A percentile compares a stretch with the other conserved stretches of the same genome.
Evolutionary conservation across 2,888 invertebrate genomes (phyloP).

Genomic region (Gandaritis pyraliata): DNA sequence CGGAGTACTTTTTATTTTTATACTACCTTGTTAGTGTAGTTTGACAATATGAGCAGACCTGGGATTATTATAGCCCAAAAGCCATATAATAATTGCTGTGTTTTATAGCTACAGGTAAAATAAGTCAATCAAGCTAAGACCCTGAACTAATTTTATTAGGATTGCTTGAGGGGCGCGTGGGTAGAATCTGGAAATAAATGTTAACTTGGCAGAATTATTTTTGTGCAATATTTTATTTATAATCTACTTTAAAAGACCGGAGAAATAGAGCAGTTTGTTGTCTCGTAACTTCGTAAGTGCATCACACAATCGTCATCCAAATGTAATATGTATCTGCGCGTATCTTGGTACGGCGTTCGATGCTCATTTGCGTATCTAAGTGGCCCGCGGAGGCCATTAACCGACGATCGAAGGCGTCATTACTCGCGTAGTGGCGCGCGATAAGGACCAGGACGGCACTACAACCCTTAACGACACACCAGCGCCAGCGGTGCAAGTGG

Average conservation of each 20-base stretch:
- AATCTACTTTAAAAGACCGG: neutral
- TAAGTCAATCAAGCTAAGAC: too few species aligned
- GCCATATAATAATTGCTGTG: too few species aligned
- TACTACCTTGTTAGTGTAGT: slow-evolving; percentile 22
- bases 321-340: slow-evolving; percentile 54
- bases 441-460: slow-evolving; percentile 72
- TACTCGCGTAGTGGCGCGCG: slow-evolving; percentile 76
- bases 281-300: slow-evolving; percentile 21
- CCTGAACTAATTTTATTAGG: too few species aligned
- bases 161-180: too few species aligned
- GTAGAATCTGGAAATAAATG: too few species aligned
- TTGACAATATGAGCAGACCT: slow-evolving; percentile 11
- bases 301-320: slow-evolving; percentile 49
- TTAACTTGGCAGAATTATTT: too few species aligned
- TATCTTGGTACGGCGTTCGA: slow-evolving; percentile 64
- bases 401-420: slow-evolving; percentile 80
- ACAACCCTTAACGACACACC: slow-evolving; percentile 71
- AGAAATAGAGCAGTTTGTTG: slow-evolving; percentile 15
- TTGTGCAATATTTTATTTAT: too few species aligned
- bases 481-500: slow-evolving; percentile 67
- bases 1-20: slow-evolving; percentile 33
- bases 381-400: slow-evolving; percentile 81
- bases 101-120: too few species aligned
- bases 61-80: slow-evolving; percentile 4
- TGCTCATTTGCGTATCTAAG: slow-evolving; percentile 84